Percentiles rank a stretch among this genome's conserved stretches.
Conservation (phyloP, 2,888 invertebrate species). For the Agonopterix alstromeriana region DNA sequence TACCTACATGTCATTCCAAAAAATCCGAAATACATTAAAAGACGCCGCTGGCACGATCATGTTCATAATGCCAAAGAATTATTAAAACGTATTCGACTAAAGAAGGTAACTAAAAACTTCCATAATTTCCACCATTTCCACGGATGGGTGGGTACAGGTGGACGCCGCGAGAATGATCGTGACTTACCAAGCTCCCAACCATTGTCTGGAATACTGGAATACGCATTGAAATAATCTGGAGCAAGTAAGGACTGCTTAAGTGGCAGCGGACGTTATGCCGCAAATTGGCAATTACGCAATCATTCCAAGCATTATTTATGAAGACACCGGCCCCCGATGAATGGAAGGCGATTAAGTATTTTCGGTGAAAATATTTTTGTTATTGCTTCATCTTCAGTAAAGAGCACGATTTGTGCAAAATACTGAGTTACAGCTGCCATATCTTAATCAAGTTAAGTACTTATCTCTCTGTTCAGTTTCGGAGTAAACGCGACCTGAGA, state of each 20-base stretch:
- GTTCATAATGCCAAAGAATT: slow-evolving; percentile 49
- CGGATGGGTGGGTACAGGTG: slow-evolving; percentile 57
- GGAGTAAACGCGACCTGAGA: too few relatives aligned
- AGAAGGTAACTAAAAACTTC: slow-evolving; percentile 18
- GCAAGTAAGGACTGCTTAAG: slow-evolving; percentile 24
- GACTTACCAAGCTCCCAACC: slow-evolving; percentile 54
- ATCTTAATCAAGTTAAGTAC: too few relatives aligned
- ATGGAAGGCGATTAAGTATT: background rate
- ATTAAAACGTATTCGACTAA: slow-evolving; percentile 24
- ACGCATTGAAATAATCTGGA: slow-evolving; percentile 45
- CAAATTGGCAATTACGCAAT: slow-evolving; percentile 45
- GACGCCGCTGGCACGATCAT: slow-evolving; percentile 37
- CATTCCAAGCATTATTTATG: slow-evolving; percentile 13
- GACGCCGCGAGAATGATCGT: slow-evolving; percentile 62
- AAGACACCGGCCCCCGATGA: slow-evolving; percentile 11
- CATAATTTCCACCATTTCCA: slow-evolving; percentile 39
- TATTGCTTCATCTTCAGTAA: too few relatives aligned
- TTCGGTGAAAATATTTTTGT: too few relatives aligned
- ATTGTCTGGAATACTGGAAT: slow-evolving; percentile 39
- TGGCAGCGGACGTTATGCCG: slow-evolving; percentile 38
- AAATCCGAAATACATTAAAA: slow-evolving; percentile 24
- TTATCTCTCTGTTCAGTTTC: too few relatives aligned
- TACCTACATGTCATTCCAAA: too few relatives aligned
- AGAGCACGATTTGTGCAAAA: too few relatives aligned
- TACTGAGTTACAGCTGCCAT: too few relatives aligned